Percentiles rank a stretch among this genome's conserved stretches.
phyloP scores from a whole-genome alignment of 1,140 invertebrate genomes.

The Ditylenchus dipsaci region DNA sequence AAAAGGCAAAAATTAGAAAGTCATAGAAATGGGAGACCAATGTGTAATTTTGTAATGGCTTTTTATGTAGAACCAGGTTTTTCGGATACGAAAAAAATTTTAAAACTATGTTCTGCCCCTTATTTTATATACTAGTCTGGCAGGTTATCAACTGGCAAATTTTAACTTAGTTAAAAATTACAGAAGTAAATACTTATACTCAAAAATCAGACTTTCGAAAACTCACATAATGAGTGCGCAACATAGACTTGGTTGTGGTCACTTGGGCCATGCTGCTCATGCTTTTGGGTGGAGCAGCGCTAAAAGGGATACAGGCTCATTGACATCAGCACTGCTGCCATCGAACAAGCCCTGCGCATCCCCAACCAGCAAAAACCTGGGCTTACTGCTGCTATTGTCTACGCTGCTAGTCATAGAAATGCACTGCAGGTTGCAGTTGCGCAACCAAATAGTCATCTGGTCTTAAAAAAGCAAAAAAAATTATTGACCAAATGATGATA shows the following conservation, averaged over 20 bases:
- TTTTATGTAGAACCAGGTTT: too few species aligned
- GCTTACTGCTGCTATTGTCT: slow-evolving; percentile 23
- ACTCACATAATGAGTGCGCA: slow-evolving; percentile 15
- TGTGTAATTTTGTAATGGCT: too few species aligned
- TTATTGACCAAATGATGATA: slow-evolving; percentile 2
- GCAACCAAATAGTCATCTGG: slow-evolving; percentile 35
- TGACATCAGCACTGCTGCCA: background rate
- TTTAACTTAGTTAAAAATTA: too few species aligned
- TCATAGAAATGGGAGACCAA: too few species aligned
- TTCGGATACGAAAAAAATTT: too few species aligned
- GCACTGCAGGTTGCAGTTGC: slow-evolving; percentile 34
- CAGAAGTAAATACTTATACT: too few species aligned
- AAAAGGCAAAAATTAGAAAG: too few species aligned
- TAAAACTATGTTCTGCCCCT: too few species aligned
- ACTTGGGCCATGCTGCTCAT: background rate
- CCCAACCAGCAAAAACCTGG: slow-evolving; percentile 40
- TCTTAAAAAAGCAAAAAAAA: slow-evolving; percentile 19
- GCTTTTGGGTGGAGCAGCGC: slow-evolving; percentile 5
- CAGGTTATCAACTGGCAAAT: too few species aligned
- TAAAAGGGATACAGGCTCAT: background rate
- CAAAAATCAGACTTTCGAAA: too few species aligned
- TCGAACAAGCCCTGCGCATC: slow-evolving; percentile 29
- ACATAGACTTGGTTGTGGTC: slow-evolving; percentile 16
- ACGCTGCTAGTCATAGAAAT: slow-evolving; percentile 22
- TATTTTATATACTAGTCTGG: too few species aligned